Base-by-base conservation (phyloP, 2,113 vertebrate species). In the Lycaon pictus region DNA sequence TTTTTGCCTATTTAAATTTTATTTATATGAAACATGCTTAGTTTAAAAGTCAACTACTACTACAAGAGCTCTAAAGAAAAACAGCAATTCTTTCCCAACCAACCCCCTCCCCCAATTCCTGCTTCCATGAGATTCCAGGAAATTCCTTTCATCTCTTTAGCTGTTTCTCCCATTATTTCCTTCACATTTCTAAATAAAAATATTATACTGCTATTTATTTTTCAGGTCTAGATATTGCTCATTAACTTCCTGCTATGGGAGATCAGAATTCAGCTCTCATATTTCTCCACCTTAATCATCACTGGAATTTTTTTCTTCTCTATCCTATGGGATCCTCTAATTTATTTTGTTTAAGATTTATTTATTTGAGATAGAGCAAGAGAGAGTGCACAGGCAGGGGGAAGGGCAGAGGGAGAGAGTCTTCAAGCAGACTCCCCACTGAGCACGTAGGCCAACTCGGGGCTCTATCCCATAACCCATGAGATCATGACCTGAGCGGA, bases 1-100 rank as follows among this genome's bases (percentile, higher is more conserved):
- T 80, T 65, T 95, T 96, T 93, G 71, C 96, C 95, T 92, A 84
- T 91, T 97, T 95, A 91, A 88, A 62, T 97, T 82, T 93, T 86
- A 94, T 95, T 95, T 97, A 65, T 87, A 89, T 90, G 94, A 95
- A 93, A 95, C 79, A 83, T 89, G 69, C 74, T 95, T 94, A 88
- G 56, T 94, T 97, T 97, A 87, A 93, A 98, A 93, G 97, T 96
- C 74, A 90, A 97, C 60, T 67, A 65, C 65, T 96, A 85, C 84
- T 83, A 90, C 7, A 88, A 81, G 60, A 87, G 84, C 95, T 80
- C 56, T 55, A 95, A 97, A 97, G 83, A 89, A 94, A 97, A 92
- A 51, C 35, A 94, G 20, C 48, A 67, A 53, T 53, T 53, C 35
- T 29, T 43, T 27, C 19, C 58, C 7, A 88, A 11, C 35, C 13